Evolutionary conservation across 1,140 invertebrate species (phyloP).

Genomic region (Drosophila erecta): DNA sequence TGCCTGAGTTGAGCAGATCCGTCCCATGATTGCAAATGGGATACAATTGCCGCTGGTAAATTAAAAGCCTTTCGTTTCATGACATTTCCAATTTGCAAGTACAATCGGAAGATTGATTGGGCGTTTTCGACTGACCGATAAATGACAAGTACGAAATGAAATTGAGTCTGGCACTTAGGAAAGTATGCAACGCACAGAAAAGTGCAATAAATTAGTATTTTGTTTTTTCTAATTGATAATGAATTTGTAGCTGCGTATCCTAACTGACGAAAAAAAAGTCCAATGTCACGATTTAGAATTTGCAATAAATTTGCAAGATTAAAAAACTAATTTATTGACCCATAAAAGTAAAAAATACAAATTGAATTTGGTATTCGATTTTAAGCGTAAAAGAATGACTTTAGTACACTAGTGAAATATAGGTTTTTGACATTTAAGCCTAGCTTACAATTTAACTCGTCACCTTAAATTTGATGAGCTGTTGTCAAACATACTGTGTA

Average conservation of each 20-base stretch:
- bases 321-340: background rate
- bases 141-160: background rate
- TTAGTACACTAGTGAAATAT: background rate
- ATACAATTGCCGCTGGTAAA: background rate
- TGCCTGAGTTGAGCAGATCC: conserved; percentile 6
- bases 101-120: conserved; percentile 15
- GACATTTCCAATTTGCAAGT: conserved; percentile 9
- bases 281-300: too few species aligned
- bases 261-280: too few species aligned
- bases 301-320: too few species aligned
- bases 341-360: background rate
- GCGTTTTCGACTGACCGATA: background rate
- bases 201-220: too few species aligned
- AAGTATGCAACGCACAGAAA: background rate
- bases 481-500: too few species aligned
- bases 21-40: background rate
- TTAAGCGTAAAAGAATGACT: background rate
- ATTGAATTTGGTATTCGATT: too few species aligned
- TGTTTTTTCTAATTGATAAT: too few species aligned
- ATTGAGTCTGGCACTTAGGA: background rate
- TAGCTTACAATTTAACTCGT: background rate
- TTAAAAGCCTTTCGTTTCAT: conserved; percentile 3
- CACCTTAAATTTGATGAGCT: too few species aligned
- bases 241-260: too few species aligned
- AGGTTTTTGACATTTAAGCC: background rate